A percentile compares a stretch with the other conserved stretches of the same genome.
These are phyloP conservation scores for Pollenia amentaria DNA, from an alignment of 2,888 invertebrate species.

Conservation along the genomic window DNA sequence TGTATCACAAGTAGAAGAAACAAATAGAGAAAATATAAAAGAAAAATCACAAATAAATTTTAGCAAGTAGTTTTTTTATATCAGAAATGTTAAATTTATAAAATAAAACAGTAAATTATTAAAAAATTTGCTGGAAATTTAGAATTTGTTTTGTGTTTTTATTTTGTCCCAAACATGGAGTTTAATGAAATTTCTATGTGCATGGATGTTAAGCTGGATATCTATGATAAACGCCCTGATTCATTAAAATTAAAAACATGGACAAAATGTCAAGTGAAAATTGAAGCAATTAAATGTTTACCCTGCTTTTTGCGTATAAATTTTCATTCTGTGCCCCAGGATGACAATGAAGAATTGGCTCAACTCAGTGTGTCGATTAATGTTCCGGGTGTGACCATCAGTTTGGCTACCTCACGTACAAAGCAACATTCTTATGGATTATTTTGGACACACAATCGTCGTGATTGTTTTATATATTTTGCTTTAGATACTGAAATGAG, in stretches of 20 bases:
- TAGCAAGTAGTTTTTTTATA: slow-evolving; percentile 27
- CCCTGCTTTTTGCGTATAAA: slow-evolving; percentile 84
- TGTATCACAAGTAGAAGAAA: slow-evolving; percentile 29
- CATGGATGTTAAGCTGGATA: slow-evolving; percentile 84
- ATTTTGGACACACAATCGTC: slow-evolving; percentile 84
- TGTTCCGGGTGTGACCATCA: slow-evolving; percentile 83
- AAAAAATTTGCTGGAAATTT: slow-evolving; percentile 12
- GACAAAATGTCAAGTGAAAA: slow-evolving; percentile 84
- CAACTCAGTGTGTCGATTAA: slow-evolving; percentile 82
- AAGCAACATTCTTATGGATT: slow-evolving; percentile 83
- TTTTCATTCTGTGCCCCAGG: slow-evolving; percentile 72
- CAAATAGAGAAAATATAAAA: slow-evolving; percentile 38
- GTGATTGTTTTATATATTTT: slow-evolving; percentile 83
- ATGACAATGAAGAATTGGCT: slow-evolving; percentile 34
- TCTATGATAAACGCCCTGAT: slow-evolving; percentile 82
- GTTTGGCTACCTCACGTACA: slow-evolving; percentile 83
- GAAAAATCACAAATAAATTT: slow-evolving; percentile 41
- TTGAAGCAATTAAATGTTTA: slow-evolving; percentile 84
- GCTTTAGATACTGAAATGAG: slow-evolving; percentile 82
- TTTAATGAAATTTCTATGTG: slow-evolving; percentile 83
- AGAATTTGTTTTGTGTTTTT: not conserved
- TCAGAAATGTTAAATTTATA: slow-evolving; percentile 35
- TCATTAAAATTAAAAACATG: slow-evolving; percentile 82
- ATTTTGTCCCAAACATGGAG: slow-evolving; percentile 78
- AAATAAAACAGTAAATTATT: slow-evolving; percentile 6